These are phyloP conservation scores for Oenanthe melanoleuca DNA, from an alignment of 2,113 vertebrate species.

Conservation along the genomic window DNA sequence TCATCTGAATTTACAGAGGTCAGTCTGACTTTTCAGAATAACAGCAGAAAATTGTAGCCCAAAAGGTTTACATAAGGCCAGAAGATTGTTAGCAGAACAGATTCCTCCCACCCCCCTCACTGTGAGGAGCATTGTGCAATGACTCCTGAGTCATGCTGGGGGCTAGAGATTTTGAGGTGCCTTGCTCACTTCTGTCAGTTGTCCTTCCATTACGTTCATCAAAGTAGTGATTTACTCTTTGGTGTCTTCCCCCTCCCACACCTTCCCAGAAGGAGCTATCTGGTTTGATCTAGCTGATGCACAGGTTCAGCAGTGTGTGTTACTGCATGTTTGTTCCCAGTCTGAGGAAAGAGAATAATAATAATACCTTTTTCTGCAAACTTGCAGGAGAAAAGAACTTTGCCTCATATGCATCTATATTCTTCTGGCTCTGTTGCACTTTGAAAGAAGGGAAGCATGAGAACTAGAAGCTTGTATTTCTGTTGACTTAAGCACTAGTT, in stretches of 20 bases:
- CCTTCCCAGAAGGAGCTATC: neutral
- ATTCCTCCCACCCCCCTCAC: rapidly evolving
- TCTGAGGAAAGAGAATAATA: neutral
- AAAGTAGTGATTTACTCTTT: neutral
- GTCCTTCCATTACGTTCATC: neutral
- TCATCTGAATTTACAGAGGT: neutral
- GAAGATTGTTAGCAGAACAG: neutral
- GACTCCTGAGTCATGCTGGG: neutral
- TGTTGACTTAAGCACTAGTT: neutral
- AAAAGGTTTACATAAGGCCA: neutral
- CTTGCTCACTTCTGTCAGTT: neutral
- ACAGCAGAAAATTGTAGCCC: neutral
- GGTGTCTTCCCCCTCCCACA: neutral
- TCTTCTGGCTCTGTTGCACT: neutral
- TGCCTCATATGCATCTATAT: neutral
- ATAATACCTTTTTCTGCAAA: neutral
- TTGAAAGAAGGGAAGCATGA: neutral
- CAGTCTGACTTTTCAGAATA: neutral
- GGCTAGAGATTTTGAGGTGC: neutral
- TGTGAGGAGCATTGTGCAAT: neutral
- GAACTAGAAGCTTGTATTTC: neutral
- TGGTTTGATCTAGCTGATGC: neutral
- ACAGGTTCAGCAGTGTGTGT: neutral
- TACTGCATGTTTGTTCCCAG: neutral
- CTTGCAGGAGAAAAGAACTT: neutral